phyloP scores from a whole-genome alignment of 2,888 invertebrate genomes.

The Phalera bucephala region DNA sequence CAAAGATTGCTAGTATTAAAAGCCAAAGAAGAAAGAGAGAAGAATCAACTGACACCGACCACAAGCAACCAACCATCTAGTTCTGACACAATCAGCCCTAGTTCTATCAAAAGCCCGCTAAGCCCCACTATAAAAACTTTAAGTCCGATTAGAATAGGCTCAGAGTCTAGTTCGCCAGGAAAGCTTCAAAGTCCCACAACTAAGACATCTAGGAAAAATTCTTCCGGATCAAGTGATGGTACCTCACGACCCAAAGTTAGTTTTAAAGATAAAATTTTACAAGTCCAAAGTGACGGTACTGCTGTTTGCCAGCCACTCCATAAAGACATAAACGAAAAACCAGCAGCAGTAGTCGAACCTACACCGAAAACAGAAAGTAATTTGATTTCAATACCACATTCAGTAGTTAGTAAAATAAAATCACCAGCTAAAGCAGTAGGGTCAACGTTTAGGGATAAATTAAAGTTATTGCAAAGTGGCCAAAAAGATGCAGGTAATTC shows the following conservation, averaged over 20 bases:
- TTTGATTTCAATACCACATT: slow-evolving; percentile 77
- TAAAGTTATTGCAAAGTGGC: slow-evolving; percentile 71
- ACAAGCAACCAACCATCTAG: slow-evolving; percentile 76
- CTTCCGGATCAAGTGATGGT: slow-evolving; percentile 72
- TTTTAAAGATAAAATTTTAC: slow-evolving; percentile 84
- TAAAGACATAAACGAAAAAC: slow-evolving; percentile 69
- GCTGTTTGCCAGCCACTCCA: slow-evolving; percentile 70
- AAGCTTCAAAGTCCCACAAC: slow-evolving; percentile 75
- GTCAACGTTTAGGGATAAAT: slow-evolving; percentile 74
- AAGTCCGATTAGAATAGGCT: slow-evolving; percentile 76
- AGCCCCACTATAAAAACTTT: slow-evolving; percentile 77
- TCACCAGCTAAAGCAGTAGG: slow-evolving; percentile 77
- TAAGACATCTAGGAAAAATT: slow-evolving; percentile 75
- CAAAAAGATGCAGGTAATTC: slow-evolving; percentile 55
- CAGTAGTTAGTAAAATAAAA: slow-evolving; percentile 79
- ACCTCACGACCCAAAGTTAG: slow-evolving; percentile 82
- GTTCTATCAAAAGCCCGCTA: slow-evolving; percentile 76
- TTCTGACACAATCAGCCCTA: slow-evolving; percentile 77
- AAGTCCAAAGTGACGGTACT: slow-evolving; percentile 80
- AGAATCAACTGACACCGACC: slow-evolving; percentile 69
- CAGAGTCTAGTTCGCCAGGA: slow-evolving; percentile 76
- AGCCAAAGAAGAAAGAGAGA: slow-evolving; percentile 87
- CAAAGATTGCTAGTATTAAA: slow-evolving; percentile 90
- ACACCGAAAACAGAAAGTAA: slow-evolving; percentile 73
- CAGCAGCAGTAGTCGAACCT: slow-evolving; percentile 70